Percentiles rank a stretch among this genome's conserved stretches.
phyloP scores from a whole-genome alignment of 2,113 vertebrate species.

The Aldabrachelys gigantea region DNA sequence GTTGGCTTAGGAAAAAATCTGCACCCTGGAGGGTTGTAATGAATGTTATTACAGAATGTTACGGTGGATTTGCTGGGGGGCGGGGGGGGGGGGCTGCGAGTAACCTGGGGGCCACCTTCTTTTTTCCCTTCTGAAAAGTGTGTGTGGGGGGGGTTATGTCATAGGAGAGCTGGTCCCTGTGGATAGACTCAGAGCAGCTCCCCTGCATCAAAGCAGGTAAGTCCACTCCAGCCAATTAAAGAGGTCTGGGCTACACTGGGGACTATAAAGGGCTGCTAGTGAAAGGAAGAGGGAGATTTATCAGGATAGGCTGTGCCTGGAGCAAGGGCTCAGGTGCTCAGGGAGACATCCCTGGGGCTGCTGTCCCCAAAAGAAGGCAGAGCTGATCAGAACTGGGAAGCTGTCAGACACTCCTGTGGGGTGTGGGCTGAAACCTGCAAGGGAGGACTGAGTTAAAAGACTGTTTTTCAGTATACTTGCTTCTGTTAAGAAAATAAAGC shows the following conservation, averaged over 20 bases:
- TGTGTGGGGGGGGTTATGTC: not conserved
- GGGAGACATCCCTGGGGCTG: not conserved
- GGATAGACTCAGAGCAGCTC: not conserved
- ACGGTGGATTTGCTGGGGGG: not conserved
- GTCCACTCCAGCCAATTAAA: no score
- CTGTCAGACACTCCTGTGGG: not conserved
- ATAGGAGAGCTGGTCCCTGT: not conserved
- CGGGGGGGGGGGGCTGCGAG: not conserved
- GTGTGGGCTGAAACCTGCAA: not conserved
- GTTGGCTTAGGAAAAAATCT: not conserved
- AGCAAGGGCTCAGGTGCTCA: not conserved
- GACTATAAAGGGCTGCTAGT: not conserved
- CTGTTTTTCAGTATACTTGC: not conserved
- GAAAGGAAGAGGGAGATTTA: not conserved
- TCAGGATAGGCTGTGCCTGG: not conserved
- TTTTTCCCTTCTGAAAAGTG: not conserved
- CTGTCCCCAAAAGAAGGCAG: not conserved
- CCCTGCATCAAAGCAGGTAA: not conserved
- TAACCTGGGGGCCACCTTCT: not conserved
- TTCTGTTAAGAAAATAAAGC: not conserved
- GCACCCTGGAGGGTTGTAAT: not conserved
- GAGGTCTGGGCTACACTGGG: no score
- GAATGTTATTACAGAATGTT: not conserved
- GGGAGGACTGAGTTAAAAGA: not conserved
- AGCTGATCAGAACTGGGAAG: not conserved